Base-by-base conservation (phyloP, 2,888 invertebrate genomes). In the Caenorhabditis imperialis region DNA sequence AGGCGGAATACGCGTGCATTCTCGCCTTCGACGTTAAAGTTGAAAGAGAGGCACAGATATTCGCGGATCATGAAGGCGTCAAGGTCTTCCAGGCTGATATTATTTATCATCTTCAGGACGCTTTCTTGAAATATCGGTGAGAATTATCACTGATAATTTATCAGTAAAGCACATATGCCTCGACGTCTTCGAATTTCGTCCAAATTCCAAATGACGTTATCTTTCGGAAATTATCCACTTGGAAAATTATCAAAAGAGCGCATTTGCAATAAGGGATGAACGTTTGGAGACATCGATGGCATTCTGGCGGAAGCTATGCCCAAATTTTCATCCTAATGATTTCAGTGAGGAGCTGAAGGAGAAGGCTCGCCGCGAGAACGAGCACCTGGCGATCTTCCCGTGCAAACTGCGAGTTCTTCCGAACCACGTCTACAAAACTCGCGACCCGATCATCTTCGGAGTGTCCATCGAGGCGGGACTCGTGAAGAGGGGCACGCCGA, bases 41-140 rank as follows among this genome's bases (percentile, higher is more conserved):
- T 62, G 99, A 99, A 89, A 92, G 94, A 70, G 99, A 99, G 88
- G 99, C 98, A 1, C 98, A 99, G 90, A 96, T 97, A 88, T 90
- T 98, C 89, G 99, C 99, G 0, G 98, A 99, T 89, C 92, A 92
- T 69, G 89, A 96, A 73, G 94, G 94, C 63, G 95, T 97, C 60
- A 94, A 93, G 90, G 95, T 99, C 89, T 99, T 99, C 92, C 89
- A 89, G 78, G 99, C 99, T 7, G 97, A 99, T 90, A 99, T 99
- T 89, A 99, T 99, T 88, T 99, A 99, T 90, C 99, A 99, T 90
- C 91, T 99, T 88, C 98, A 98, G 90, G 99, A 99, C 90, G 94
- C 94, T 89, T 99, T 99, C 91, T 58, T 88, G 25, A 87, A 86
- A 62, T 87, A 88, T 62, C 73, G 85, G 85, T 84, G 30, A 22